Conservation (phyloP, 2,888 invertebrate genomes). For the Neoascia interrupta region DNA sequence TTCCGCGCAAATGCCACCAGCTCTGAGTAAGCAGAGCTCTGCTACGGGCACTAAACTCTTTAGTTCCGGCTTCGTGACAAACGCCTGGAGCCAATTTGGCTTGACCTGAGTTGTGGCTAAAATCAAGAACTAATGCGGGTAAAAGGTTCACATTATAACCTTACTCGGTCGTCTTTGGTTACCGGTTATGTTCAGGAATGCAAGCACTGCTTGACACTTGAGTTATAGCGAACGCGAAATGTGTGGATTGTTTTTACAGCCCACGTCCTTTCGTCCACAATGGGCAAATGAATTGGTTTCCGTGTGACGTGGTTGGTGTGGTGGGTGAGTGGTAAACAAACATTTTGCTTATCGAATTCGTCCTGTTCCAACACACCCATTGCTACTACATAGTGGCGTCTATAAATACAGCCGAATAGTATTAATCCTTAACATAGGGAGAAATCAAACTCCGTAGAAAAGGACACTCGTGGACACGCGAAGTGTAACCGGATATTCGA, state of each 20-base stretch:
- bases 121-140: conserved; percentile 54
- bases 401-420: conserved; percentile 49
- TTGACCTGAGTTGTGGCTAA: conserved; percentile 32
- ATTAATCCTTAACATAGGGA: conserved; percentile 44
- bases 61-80: conserved; percentile 55
- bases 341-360: conserved; percentile 30
- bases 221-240: conserved; percentile 34
- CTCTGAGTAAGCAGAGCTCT: background rate
- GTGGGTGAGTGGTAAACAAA: conserved; percentile 40
- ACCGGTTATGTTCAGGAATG: conserved; percentile 14
- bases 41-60: background rate
- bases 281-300: conserved; percentile 50
- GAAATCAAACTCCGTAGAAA: conserved; percentile 44
- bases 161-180: conserved; percentile 26
- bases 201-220: conserved; percentile 59
- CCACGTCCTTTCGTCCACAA: conserved; percentile 29
- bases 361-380: conserved; percentile 2
- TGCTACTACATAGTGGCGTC: conserved; percentile 6
- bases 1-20: background rate
- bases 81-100: conserved; percentile 40
- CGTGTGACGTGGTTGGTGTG: conserved; percentile 6
- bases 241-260: conserved; percentile 32
- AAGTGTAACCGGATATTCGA: conserved; percentile 42
- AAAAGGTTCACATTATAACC: conserved; percentile 28
- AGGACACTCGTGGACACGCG: conserved; percentile 52